Base-by-base conservation (phyloP, 2,113 vertebrate species). In the Cyprinodon tularosa region DNA sequence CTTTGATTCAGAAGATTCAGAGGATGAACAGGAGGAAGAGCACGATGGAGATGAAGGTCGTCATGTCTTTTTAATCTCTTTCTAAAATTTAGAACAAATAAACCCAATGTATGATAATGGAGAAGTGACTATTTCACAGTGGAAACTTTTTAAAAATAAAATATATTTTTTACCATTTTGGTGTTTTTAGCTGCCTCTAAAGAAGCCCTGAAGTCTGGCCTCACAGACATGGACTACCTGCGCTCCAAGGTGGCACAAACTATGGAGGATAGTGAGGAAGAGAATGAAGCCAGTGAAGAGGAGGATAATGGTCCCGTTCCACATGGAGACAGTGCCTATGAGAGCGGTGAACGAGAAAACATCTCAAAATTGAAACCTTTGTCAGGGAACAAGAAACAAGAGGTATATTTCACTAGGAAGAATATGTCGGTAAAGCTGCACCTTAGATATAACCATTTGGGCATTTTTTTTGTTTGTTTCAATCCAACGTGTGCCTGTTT, bases 151-250 rank as follows among this genome's bases (percentile, higher is more conserved):
- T 4, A 0, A 22, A 42, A 8, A 8, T 39, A 5, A 6, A 45
- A 3, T 14, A 14, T 3, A 37, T 17, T 67, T 13, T 3, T 22
- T 60, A 42, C 17, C 14, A 45, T 68, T 3, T 66, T 69, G 20
- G 72, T 78, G 13, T 36, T 90, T 76, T 37, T 76, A 94, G 94
- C 61, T 83, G 12, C 79, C 39, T 39, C 74, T 17, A 94, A 93
- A 78, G 84, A 92, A 76, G 94, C 94, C 29, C 73, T 93, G 29
- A 93, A 93, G 86, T 91, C 92, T 71, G 93, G 83, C 5, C 88
- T 99, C 57, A 98, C 97, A 0, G 98, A 99, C 85, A 97, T 98
- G 96, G 97, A 99, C 3, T 99, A 99, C 89, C 93, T 99, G 84
- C 96, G 94, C 50, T 97, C 96, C 36, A 99, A 99, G 88, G 84